A percentile compares a stretch with the other conserved stretches of the same genome.
These are phyloP conservation scores for Nomada hirtipes DNA, from an alignment of 2,888 invertebrate genomes.

Conservation along the genomic window DNA sequence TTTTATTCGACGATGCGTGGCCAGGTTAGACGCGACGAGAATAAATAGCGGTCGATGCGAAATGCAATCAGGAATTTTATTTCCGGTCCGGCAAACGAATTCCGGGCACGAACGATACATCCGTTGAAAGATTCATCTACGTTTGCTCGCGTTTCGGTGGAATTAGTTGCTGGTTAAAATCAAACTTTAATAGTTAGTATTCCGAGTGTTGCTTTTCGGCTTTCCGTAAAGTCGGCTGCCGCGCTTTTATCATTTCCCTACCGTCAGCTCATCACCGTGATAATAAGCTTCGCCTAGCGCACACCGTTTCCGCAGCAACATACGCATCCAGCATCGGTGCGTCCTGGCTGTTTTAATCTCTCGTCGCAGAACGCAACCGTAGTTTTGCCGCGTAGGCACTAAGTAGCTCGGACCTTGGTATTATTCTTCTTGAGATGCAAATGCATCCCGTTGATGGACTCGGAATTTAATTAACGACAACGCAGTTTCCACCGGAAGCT, in stretches of 20 bases:
- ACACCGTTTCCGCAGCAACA: not conserved
- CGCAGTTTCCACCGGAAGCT: slow-evolving; percentile 69
- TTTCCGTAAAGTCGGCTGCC: not conserved
- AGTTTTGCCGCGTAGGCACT: not conserved
- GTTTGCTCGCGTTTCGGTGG: not conserved
- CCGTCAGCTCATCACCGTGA: not conserved
- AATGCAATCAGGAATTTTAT: slow-evolving; percentile 48
- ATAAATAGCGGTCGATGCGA: slow-evolving; percentile 7
- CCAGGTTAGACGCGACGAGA: not conserved
- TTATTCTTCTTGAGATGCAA: slow-evolving; percentile 69
- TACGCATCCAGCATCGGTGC: not conserved
- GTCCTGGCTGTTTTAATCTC: slow-evolving; percentile 22
- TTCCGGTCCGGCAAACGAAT: slow-evolving; percentile 14
- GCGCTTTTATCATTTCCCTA: not conserved
- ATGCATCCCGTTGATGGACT: slow-evolving; percentile 67
- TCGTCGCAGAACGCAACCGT: not conserved
- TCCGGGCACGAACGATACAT: slow-evolving; percentile 35
- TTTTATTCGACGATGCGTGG: slow-evolving; percentile 18
- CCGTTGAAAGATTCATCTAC: slow-evolving; percentile 28
- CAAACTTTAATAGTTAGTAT: not conserved
- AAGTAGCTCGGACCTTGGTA: slow-evolving; percentile 35
- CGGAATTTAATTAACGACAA: slow-evolving; percentile 74
- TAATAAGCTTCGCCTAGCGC: slow-evolving; percentile 1
- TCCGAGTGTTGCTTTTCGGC: not conserved
- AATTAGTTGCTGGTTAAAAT: not conserved